Evolutionary conservation across 2,797 vertebrate species (phyloP).

Genomic region (Graptemys geographica): DNA sequence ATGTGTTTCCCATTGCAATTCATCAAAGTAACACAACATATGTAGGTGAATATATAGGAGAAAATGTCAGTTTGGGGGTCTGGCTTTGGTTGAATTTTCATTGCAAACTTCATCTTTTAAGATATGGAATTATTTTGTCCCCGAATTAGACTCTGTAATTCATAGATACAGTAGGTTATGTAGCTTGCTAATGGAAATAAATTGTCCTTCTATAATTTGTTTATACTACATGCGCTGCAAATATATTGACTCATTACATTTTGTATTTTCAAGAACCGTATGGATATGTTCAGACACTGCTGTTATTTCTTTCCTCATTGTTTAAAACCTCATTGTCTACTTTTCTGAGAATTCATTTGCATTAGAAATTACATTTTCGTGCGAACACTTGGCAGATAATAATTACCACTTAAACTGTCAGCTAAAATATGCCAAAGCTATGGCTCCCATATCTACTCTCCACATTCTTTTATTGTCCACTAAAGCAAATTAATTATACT

Average conservation of each 20-base stretch:
- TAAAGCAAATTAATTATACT: slow-evolving; percentile 45
- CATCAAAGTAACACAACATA: not conserved
- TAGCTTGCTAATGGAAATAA: not conserved
- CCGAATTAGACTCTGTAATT: not conserved
- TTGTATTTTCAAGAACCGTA: not conserved
- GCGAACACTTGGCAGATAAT: slow-evolving; percentile 50
- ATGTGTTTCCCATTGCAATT: not conserved
- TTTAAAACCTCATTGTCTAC: slow-evolving; percentile 29
- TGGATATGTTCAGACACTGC: not conserved
- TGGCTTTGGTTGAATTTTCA: not conserved
- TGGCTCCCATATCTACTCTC: slow-evolving; percentile 23
- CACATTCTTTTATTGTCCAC: slow-evolving; percentile 44
- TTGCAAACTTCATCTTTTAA: not conserved
- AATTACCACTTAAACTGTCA: slow-evolving; percentile 58
- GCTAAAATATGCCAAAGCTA: slow-evolving; percentile 29
- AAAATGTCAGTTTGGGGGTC: not conserved
- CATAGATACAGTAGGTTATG: not conserved
- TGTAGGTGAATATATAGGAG: not conserved
- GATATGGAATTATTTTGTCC: not conserved
- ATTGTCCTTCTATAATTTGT: not conserved
- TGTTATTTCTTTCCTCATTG: not conserved
- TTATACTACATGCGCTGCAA: not conserved
- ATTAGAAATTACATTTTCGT: slow-evolving; percentile 59
- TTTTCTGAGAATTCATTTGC: slow-evolving; percentile 56
- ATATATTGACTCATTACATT: not conserved